Evolutionary conservation across 1,140 invertebrate species (phyloP), one percentile per base, ranked within the genome.

Genomic region (Drosophila bocki): DNA sequence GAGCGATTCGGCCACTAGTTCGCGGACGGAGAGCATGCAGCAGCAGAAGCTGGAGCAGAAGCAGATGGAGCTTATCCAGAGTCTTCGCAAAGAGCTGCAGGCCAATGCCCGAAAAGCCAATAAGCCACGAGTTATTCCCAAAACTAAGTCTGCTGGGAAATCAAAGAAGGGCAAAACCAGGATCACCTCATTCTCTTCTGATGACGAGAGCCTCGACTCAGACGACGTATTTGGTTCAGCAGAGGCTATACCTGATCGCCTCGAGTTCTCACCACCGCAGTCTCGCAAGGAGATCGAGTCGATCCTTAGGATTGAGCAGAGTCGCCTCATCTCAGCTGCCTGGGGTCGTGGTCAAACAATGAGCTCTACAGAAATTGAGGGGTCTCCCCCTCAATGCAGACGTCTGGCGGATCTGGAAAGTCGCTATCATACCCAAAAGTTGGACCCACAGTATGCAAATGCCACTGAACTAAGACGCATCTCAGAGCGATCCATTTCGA

Each of bases 311-410:
- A 94, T 95, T 29, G 95, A 96, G 81, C 95, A 95, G 57, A 95
- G 95, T 83, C 94, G 95, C 76, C 95, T 95, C 41, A 95, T 94
- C 7, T 95, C 94, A 2, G 94, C 94, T 1, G 94, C 94, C 33
- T 95, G 94, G 94, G 95, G 95, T 78, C 92, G 95, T 63, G 95
- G 95, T 13, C 95, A 96, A 88, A 95, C 95, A 6, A 96, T 96
- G 95, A 95, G 95, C 63, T 96, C 95, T 0, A 96, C 95, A 6
- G 95, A 96, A 93, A 95, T 96, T 12, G 95, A 96, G 92, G 95
- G 95, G 7, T 96, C 95, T 4, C 95, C 95, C 1, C 95, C 95
- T 3, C 95, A 95, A 70, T 95, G 95, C 71, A 92, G 95, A 19
- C 93, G 95, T 76, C 78, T 95, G 45, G 93, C 94, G 42, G 93